Percentiles rank a stretch among this genome's conserved stretches.
These are phyloP conservation scores for Linepithema humile DNA, from an alignment of 1,140 invertebrate species.

Conservation along the genomic window DNA sequence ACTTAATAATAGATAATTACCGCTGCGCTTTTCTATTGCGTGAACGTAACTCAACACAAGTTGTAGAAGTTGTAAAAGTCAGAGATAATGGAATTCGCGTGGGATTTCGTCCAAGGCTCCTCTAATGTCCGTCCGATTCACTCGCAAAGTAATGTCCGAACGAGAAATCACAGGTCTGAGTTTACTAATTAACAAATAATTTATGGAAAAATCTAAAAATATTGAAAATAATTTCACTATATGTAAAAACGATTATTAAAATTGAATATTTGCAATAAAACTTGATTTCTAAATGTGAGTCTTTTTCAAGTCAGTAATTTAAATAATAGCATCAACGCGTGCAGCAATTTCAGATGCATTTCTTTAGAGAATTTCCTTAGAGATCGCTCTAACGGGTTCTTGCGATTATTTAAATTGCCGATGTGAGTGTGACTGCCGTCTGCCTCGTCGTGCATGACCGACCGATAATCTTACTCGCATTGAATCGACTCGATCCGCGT, in stretches of 20 bases:
- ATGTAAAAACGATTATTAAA: not conserved
- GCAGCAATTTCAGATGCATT: not conserved
- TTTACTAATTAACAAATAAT: not conserved
- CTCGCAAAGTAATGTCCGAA: slow-evolving; percentile 21
- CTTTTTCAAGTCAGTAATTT: slow-evolving; percentile 24
- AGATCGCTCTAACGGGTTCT: slow-evolving; percentile 28
- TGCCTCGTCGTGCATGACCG: slow-evolving; percentile 24
- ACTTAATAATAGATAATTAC: not conserved
- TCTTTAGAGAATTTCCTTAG: slow-evolving; percentile 12
- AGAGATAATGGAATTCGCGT: slow-evolving; percentile 75
- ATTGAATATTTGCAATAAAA: too few species aligned
- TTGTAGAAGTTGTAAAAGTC: slow-evolving; percentile 60
- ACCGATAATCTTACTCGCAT: not conserved
- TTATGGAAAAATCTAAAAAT: not conserved
- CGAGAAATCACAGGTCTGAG: not conserved
- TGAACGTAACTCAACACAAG: not conserved
- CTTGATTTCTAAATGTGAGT: not conserved
- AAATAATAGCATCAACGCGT: slow-evolving; percentile 3
- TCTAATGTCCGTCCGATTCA: slow-evolving; percentile 17
- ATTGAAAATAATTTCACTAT: not conserved
- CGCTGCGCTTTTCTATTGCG: not conserved
- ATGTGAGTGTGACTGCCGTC: slow-evolving; percentile 14
- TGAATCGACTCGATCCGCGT: slow-evolving; percentile 20
- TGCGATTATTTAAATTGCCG: slow-evolving; percentile 29
- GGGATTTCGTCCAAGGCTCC: slow-evolving; percentile 76